Base-by-base conservation (phyloP, 2,888 invertebrate genomes). In the Rhaphigaster nebulosa region DNA sequence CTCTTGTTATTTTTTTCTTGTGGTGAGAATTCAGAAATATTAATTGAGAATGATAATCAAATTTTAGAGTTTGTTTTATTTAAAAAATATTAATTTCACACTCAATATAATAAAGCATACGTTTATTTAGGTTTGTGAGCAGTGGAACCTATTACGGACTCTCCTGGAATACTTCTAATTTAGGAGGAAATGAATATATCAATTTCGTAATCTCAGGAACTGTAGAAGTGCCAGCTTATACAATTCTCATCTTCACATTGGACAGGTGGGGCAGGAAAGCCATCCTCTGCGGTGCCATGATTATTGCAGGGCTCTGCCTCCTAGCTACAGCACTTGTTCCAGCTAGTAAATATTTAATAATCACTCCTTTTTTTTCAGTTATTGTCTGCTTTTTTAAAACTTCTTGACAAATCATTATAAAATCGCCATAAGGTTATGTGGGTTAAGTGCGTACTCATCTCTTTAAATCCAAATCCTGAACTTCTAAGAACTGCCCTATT, bases 91-190 rank as follows among this genome's bases (percentile, higher is more conserved):
- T 29, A 50, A 45, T n/a, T 34, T 54, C 23, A 34, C 10, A 34
- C 18, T 26, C 38, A 34, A 0, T 87, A 1, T 29, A 80, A 76
- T 76, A 34, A 52, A 50, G 4, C 45, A 29, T 41, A 0, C 8
- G 6, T 41, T 80, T n/a, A 29, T 80, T n/a, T 92, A 95, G 95
- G 95, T 96, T 97, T 93, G 96, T 96, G 34, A 96, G 96, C 93
- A 96, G 96, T 92, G 96, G 96, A 91, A 96, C 96, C 18, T 97
- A 97, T 93, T 97, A 97, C 93, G 97, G 97, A 0, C 94, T 97
- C 15, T 96, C 97, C 0, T 96, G 97, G 96, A 96, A 96, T 93
- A 96, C 96, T 8, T 96, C 95, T 88, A 96, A 95, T 93, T 95
- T 97, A 90, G 96, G 96, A 15, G 96, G 96, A 52, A 96, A 96